A percentile compares a stretch with the other conserved stretches of the same genome.
Conservation (phyloP, 2,888 invertebrate genomes). For the Lithophane ornitopus region DNA sequence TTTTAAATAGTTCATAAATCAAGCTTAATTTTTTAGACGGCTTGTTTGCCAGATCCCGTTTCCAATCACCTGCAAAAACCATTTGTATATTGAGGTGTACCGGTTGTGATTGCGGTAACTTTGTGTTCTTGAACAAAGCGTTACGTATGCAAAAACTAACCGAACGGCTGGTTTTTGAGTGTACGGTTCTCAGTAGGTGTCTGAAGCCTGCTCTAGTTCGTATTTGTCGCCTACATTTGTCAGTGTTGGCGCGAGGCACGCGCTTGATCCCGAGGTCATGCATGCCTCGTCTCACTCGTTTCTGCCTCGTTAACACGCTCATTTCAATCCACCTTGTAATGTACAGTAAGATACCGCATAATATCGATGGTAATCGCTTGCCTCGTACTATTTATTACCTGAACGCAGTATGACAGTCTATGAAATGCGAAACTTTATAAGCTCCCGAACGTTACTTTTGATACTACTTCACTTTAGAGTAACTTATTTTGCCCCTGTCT, state of each 20-base stretch:
- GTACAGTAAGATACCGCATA: conserved; percentile 70
- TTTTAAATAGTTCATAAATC: conserved; percentile 54
- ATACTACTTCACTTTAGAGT: conserved; percentile 7
- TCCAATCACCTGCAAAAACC: conserved; percentile 57
- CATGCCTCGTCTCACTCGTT: conserved; percentile 76
- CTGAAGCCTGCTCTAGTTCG: conserved; percentile 69
- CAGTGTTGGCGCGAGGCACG: conserved; percentile 74
- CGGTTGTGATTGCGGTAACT: conserved; percentile 61
- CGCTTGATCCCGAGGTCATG: conserved; percentile 82
- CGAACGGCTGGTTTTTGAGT: conserved; percentile 40
- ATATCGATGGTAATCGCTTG: conserved; percentile 69
- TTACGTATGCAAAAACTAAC: conserved; percentile 55
- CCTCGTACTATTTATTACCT: conserved; percentile 41
- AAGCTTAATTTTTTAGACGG: conserved; percentile 45
- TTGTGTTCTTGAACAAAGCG: conserved; percentile 51
- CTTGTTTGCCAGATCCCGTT: conserved; percentile 59
- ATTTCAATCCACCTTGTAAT: conserved; percentile 74
- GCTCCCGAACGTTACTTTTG: conserved; percentile 11
- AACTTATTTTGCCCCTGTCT: neutral
- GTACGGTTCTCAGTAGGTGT: conserved; percentile 44
- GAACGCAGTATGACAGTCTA: conserved; percentile 44
- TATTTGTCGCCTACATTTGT: conserved; percentile 79
- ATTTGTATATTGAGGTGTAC: conserved; percentile 47
- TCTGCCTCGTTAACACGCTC: conserved; percentile 81
- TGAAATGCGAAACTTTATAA: conserved; percentile 37